These are phyloP conservation scores for Tenthredo notha DNA, from an alignment of 2,888 invertebrate species.

Conservation along the genomic window DNA sequence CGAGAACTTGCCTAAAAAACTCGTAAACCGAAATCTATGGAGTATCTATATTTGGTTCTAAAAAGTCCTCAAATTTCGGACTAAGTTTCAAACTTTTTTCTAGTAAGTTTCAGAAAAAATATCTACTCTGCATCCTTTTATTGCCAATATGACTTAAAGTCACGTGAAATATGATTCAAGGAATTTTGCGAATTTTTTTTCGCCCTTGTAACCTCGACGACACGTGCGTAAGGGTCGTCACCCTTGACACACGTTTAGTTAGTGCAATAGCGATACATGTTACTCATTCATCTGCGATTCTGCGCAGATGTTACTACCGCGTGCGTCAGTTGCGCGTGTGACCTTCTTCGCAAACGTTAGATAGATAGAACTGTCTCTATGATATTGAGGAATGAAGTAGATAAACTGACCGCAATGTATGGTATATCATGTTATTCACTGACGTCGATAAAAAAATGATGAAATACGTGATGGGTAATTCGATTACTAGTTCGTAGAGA, in stretches of 20 bases:
- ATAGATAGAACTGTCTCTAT: constrained; percentile 6
- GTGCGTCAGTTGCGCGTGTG: constrained; percentile 21
- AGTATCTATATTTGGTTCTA: background rate
- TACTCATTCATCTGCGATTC: background rate
- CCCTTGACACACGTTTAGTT: constrained; percentile 5
- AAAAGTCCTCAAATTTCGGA: background rate
- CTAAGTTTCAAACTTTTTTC: background rate
- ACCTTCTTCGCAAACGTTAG: constrained; percentile 26
- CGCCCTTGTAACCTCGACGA: background rate
- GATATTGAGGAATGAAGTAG: background rate
- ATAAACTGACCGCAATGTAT: background rate
- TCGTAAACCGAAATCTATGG: background rate
- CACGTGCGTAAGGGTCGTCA: constrained; percentile 35
- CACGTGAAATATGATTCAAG: background rate
- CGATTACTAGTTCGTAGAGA: background rate
- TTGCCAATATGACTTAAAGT: background rate
- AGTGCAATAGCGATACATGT: background rate
- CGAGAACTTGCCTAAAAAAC: background rate
- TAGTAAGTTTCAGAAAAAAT: background rate
- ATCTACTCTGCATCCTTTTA: background rate
- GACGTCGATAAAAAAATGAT: too few relatives aligned
- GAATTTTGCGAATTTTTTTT: background rate
- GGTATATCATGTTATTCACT: background rate
- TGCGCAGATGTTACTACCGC: constrained; percentile 19
- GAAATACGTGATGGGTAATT: background rate